A percentile compares a stretch with the other conserved stretches of the same genome.
Evolutionary conservation across 2,113 vertebrate genomes (phyloP).

Genomic region (Gallinago media): DNA sequence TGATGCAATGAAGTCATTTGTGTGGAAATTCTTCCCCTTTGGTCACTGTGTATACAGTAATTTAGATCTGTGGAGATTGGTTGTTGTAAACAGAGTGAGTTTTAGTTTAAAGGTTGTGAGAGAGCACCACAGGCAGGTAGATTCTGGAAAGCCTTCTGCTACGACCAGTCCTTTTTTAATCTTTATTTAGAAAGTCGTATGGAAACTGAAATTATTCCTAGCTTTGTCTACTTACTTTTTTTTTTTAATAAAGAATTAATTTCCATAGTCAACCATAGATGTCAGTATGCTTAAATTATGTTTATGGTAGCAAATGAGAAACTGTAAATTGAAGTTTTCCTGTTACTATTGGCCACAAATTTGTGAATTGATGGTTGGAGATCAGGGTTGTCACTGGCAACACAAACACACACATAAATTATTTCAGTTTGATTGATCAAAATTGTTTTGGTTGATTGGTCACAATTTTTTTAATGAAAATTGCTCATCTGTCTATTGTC

Average conservation of each 20-base stretch:
- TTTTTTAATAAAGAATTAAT: background rate
- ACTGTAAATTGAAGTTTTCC: background rate
- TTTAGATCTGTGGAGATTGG: background rate
- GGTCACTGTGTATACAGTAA: rapidly evolving
- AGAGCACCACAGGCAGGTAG: background rate
- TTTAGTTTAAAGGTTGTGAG: background rate
- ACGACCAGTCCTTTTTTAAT: background rate
- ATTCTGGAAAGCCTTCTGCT: background rate
- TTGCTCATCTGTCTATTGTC: background rate
- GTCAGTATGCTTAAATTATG: background rate
- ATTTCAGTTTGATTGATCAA: background rate
- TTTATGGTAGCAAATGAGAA: background rate
- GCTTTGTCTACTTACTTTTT: background rate
- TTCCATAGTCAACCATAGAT: background rate
- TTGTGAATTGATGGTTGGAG: background rate
- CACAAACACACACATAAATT: background rate
- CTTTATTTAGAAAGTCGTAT: background rate
- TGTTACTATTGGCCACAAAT: background rate
- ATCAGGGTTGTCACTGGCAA: background rate
- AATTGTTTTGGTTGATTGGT: background rate
- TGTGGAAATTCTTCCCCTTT: background rate
- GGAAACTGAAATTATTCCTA: background rate
- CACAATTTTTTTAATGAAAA: background rate
- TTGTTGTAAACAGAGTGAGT: background rate
- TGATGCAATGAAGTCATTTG: background rate